phyloP scores from a whole-genome alignment of 92 coral and sea anemone species.

The Palythoa heliodiscus region DNA sequence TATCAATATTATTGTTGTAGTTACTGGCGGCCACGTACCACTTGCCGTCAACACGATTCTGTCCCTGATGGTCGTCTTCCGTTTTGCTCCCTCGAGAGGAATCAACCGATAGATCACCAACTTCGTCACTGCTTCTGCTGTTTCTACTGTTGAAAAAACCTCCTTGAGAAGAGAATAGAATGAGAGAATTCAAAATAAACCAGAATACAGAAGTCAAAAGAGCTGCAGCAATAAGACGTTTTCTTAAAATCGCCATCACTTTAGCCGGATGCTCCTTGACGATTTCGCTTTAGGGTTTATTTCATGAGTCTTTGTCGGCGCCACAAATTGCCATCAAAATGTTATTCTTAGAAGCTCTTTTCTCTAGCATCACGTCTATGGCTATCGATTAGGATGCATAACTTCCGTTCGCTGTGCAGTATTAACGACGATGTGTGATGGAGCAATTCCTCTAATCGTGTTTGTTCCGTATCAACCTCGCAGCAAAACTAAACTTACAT shows the following conservation, averaged over 20 bases:
- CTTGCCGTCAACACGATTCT: constrained; percentile 15
- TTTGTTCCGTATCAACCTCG: background rate
- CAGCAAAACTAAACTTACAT: background rate
- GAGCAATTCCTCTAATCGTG: background rate
- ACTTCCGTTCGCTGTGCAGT: constrained; percentile 3
- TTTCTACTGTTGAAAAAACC: constrained; percentile 5
- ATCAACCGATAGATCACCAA: background rate
- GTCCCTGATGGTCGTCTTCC: background rate
- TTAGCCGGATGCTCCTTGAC: background rate
- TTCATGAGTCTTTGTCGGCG: background rate
- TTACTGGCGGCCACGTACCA: background rate
- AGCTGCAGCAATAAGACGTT: constrained; percentile 59
- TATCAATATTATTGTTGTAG: constrained; percentile 42
- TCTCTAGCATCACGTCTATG: background rate
- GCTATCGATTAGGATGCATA: background rate
- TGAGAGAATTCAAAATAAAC: constrained; percentile 73
- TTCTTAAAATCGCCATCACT: constrained; percentile 30
- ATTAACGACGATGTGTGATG: background rate
- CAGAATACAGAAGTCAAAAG: constrained; percentile 79
- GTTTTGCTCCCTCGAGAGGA: background rate
- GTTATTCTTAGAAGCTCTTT: background rate
- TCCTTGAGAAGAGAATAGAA: constrained; percentile 75
- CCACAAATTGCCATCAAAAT: constrained; percentile 4
- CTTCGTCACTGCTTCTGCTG: background rate
- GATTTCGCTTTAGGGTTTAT: background rate